These are phyloP conservation scores for Eleutherodactylus coqui DNA, from an alignment of 2,797 vertebrate species.

Conservation along the genomic window DNA sequence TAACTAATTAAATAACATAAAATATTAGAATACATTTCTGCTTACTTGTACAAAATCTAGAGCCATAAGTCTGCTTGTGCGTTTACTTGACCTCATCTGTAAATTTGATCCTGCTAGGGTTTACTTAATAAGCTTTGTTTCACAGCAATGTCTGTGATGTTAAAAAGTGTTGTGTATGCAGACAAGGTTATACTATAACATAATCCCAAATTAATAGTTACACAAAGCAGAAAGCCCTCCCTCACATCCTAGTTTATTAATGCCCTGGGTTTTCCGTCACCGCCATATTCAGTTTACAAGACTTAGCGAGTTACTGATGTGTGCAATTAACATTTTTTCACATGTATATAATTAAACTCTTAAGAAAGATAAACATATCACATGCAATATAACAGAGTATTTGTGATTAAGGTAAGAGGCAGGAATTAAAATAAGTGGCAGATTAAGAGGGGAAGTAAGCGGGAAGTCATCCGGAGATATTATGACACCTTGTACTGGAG, in stretches of 20 bases:
- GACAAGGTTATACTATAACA: conserved; percentile 48
- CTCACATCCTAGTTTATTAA: conserved; percentile 38
- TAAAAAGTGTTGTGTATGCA: conserved; percentile 52
- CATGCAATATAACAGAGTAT: not conserved
- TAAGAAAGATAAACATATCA: conserved; percentile 30
- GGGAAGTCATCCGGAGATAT: conserved; percentile 24
- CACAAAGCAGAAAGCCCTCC: conserved; percentile 32
- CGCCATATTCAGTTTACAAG: conserved; percentile 48
- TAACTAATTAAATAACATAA: conserved; percentile 37
- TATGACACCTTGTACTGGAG: not conserved
- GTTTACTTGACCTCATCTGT: conserved; percentile 52
- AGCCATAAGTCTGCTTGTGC: conserved; percentile 25
- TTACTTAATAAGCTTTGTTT: conserved; percentile 43
- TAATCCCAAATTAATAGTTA: conserved; percentile 56
- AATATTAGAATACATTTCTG: conserved; percentile 35
- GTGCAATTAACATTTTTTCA: conserved; percentile 48
- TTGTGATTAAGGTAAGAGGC: conserved; percentile 16
- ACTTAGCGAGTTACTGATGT: conserved; percentile 38
- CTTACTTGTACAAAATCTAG: conserved; percentile 14
- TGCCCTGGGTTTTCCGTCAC: conserved; percentile 29
- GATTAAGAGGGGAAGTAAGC: conserved; percentile 14
- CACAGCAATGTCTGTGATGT: conserved; percentile 27
- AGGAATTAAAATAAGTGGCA: conserved; percentile 28
- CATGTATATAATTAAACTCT: conserved; percentile 50
- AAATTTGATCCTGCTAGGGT: conserved; percentile 39